Evolutionary conservation across 2,888 invertebrate genomes (phyloP), one percentile per base, ranked within the genome.

Genomic region (Meganola albula): DNA sequence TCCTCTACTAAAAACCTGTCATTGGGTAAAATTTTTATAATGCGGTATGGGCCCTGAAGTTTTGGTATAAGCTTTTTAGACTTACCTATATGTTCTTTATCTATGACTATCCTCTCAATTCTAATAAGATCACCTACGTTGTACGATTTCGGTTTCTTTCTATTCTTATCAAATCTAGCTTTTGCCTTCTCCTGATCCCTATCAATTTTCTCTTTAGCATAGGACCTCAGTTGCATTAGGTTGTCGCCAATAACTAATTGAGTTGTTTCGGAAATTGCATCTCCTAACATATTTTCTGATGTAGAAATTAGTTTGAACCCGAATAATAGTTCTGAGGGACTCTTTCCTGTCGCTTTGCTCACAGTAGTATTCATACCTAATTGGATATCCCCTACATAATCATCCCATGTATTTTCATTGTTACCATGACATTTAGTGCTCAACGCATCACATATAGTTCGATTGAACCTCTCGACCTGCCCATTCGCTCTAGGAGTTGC

Each of bases 281-380:
- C 37, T 29, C 24, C 40, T 5, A 44, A 24, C 3, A 47, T 3
- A 12, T 34, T 39, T 24, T 44, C 34, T 0, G 49, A 29, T 1
- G 40, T 33, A 18, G 37, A 46, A 3, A 24, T 37, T 11, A 34
- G 11, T 10, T 29, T 46, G 2, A 27, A 23, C 0, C 50, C 48
- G 11, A 51, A 51, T 3, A 51, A 27, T 1, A 51, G 18, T 23
- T 51, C 50, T 3, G 44, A 33, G 0, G 45, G 44, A 6, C 37
- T 43, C 21, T 43, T 44, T 5, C 40, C 35, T 5, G 45, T 51
- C 0, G 31, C 30, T 1, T 28, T 28, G 16, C 48, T 37, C 4
- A 39, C 13, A 1, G 42, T 39, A 0, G 43, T 39, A 8, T 47
- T 47, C 2, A 47, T 34, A 5, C 43, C 46, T 16, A 44, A 20